These are phyloP conservation scores for Cnemophilus loriae DNA, from an alignment of 2,113 vertebrate species.

Conservation along the genomic window DNA sequence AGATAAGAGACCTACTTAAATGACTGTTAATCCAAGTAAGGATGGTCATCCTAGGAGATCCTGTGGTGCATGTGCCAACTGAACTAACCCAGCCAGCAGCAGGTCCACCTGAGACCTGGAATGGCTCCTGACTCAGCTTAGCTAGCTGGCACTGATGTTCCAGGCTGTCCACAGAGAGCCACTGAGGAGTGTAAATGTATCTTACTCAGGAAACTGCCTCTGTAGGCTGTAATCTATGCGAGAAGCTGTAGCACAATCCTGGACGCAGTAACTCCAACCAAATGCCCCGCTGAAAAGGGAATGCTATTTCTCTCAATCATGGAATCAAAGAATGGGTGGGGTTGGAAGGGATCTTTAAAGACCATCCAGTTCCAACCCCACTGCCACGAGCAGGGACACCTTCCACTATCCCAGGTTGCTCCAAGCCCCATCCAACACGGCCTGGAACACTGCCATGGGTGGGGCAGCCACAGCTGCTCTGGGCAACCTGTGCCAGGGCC, in stretches of 20 bases:
- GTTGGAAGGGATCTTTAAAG: not conserved
- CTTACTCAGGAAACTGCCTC: not conserved
- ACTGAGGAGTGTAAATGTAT: not conserved
- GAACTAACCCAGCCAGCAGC: not conserved
- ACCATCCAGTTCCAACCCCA: fast-evolving
- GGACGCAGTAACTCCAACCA: not conserved
- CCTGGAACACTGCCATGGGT: not conserved
- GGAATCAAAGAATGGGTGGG: not conserved
- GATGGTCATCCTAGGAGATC: not conserved
- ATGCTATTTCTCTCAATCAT: not conserved
- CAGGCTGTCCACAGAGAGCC: not conserved
- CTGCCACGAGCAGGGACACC: not conserved
- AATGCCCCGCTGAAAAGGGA: not conserved
- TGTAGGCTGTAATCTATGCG: not conserved
- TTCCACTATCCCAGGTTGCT: not conserved
- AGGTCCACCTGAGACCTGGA: not conserved
- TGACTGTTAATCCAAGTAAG: not conserved
- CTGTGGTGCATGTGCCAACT: not conserved
- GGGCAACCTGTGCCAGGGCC: not conserved
- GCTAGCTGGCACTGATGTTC: not conserved
- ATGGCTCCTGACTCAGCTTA: not conserved
- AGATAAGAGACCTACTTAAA: not conserved
- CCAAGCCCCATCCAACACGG: fast-evolving
- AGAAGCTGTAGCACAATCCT: not conserved
- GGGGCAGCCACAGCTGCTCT: not conserved